These are phyloP conservation scores for Dipus sagitta DNA, from an alignment of 2,797 vertebrate species.

Conservation along the genomic window DNA sequence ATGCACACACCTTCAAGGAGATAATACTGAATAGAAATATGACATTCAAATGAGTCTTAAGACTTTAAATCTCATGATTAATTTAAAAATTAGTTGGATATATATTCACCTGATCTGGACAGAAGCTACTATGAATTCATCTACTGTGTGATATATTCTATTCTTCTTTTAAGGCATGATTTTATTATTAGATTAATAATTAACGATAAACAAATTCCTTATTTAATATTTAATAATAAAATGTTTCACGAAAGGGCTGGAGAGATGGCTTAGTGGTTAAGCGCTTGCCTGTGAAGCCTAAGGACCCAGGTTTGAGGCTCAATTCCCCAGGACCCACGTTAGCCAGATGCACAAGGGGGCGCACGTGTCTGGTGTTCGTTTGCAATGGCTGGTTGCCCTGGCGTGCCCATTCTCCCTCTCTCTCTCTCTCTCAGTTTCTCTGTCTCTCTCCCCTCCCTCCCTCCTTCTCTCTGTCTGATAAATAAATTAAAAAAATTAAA, in stretches of 20 bases:
- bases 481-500: no score
- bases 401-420: no score
- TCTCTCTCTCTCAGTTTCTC: no score
- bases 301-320: no score
- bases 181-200: conserved; percentile 32
- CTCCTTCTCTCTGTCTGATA: no score
- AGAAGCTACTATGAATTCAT: background rate
- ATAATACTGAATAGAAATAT: background rate
- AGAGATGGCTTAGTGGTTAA: no score
- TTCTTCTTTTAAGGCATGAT: background rate
- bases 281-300: no score
- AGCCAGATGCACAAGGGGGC: no score
- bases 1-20: background rate
- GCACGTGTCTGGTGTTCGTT: no score
- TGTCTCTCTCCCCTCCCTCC: no score
- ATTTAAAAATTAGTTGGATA: conserved; percentile 12
- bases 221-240: background rate
- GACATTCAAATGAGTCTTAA: background rate
- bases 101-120: background rate
- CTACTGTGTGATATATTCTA: background rate
- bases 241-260: background rate
- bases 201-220: background rate
- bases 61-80: background rate
- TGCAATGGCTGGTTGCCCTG: no score
- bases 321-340: no score